Base-by-base conservation (phyloP, 2,888 invertebrate genomes). In the Glaucopsyche alexis region DNA sequence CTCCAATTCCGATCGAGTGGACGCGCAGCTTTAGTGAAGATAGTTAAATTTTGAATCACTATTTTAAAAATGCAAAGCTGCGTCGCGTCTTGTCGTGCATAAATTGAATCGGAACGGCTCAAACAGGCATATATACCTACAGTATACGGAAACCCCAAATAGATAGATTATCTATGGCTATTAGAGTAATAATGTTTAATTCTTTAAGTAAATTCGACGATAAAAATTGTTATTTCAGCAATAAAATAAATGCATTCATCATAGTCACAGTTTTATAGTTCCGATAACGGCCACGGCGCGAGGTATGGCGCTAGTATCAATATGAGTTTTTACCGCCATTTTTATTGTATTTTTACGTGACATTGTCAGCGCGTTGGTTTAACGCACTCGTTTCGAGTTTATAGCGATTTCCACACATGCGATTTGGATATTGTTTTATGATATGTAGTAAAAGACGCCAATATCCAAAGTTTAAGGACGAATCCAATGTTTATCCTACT, bases 391-490 rank as follows among this genome's bases (percentile, higher is more conserved):
- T 60, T 60, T 29, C 29, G 13, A 60, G 16, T 60, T 60, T 29
- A 60, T 60, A 2, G 55, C 55, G 60, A 38, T 60, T 47, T 60
- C 29, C 60, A 60, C 60, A 60, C 60, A 7, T 60, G 60, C 60
- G 29, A 60, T 60, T 60, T 29, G 60, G 60, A 60, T 60, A 60
- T 60, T 29, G 14, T 60, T 71, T 7, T 11, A 78, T 78, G 93
- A 13, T 13, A 38, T 60, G 7, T 60, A 29, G 14, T 55, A 19
- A 60, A 38, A 7, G 13, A 7, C 14, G 11, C 2, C 14, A 60
- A 60, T 60, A 38, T 29, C 16, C 29, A 47, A 47, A 0, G 14
- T 60, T 60, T 55, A 60, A 11, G 13, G 29, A 29, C 7, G 29
- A 6, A 60, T 60, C 16, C 29, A 13, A 38, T 38, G 6, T 38